Evolutionary conservation across 2,113 vertebrate species (phyloP).

Genomic region (Pygoscelis antarcticus): DNA sequence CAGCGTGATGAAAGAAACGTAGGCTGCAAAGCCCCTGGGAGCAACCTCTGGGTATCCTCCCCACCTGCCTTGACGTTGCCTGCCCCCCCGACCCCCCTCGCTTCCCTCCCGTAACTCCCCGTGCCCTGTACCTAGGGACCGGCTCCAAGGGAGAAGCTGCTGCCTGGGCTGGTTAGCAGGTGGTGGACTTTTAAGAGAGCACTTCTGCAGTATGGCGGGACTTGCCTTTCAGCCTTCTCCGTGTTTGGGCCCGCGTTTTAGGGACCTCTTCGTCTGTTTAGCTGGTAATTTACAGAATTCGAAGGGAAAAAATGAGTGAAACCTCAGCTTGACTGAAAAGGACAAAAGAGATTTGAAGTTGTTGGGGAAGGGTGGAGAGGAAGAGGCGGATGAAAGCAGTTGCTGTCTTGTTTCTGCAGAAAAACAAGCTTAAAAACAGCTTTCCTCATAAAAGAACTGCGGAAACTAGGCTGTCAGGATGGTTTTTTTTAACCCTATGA

Average conservation of each 20-base stretch:
- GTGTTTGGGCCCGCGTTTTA: rapidly evolving
- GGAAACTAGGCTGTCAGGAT: not conserved
- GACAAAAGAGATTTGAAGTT: not conserved
- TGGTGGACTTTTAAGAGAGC: no score
- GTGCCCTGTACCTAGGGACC: rapidly evolving
- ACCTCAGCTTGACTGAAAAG: not conserved
- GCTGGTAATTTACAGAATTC: not conserved
- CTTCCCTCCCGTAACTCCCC: not conserved
- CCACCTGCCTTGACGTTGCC: not conserved
- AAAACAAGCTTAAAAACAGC: not conserved
- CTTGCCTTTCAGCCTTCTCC: not conserved
- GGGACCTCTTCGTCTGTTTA: not conserved
- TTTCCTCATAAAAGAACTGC: not conserved
- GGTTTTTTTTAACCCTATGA: not conserved
- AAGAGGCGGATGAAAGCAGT: not conserved
- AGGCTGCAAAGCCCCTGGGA: not conserved
- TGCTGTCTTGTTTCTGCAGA: not conserved
- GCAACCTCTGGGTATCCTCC: not conserved
- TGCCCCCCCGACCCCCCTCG: not conserved
- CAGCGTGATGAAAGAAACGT: rapidly evolving
- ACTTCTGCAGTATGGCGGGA: no score
- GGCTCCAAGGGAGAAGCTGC: not conserved
- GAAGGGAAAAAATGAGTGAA: no score
- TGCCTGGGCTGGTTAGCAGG: not conserved
- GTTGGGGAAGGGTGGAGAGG: not conserved